Base-by-base conservation (phyloP, 2,888 invertebrate species). In the Perizoma flavofasciatum region DNA sequence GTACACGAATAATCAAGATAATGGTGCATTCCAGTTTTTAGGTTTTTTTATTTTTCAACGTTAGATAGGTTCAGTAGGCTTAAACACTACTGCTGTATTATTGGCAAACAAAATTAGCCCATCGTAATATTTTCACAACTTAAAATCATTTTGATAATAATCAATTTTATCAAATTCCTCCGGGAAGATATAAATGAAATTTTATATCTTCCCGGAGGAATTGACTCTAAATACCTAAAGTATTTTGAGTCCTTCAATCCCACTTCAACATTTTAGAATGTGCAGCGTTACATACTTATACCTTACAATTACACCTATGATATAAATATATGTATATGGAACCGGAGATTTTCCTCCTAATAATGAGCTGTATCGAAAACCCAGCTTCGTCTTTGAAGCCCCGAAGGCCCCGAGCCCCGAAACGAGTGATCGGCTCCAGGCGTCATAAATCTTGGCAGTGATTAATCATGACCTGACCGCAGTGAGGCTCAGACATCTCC, bases 101-200 rank as follows among this genome's bases (percentile, higher is more conserved):
- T 54, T 55, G 33, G 37, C 9, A 55, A 7, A 37, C 33, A 32
- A 35, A 50, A 43, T 40, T 11, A 46, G 5, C 34, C 10, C 9
- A 39, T 39, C 22, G 4, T 45, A 22, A 40, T 40, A 44, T 11
- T 35, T 78, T 74, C 73, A 67, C 67, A 77, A 78, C 79, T 82
- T 82, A 85, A 85, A 85, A 87, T 86, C 86, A 84, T 85, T 73
- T 80, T 77, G 86, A 86, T 87, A 84, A 84, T 80, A 83, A 88
- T 86, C 84, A 81, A 84, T 87, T 85, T 83, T 85, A 88, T 85
- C 85, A 88, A 89, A 89, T 88, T 88, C 87, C 84, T 80, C 69
- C 66, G 72, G 72, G 80, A 79, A 77, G 78, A 88, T 86, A 89
- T 88, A 89, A 88, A 89, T 89, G 83, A 88, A 89, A 89, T 89